These are phyloP conservation scores for Machimus rusticus DNA, from an alignment of 2,888 invertebrate genomes.

Conservation along the genomic window DNA sequence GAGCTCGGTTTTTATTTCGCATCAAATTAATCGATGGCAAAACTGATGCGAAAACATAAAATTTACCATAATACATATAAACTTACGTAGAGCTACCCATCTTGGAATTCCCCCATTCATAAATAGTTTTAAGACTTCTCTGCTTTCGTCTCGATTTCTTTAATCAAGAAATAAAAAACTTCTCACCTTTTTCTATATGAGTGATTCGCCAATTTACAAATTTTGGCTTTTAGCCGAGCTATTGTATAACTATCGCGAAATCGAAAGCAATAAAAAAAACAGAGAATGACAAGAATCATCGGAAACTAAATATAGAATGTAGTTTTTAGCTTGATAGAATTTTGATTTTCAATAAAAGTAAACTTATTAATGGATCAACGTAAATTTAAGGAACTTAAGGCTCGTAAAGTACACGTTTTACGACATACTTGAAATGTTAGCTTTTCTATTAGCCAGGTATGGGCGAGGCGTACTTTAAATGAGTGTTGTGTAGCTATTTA, in stretches of 20 bases:
- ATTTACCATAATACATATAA: neutral
- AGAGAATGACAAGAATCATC: neutral
- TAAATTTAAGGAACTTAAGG: neutral
- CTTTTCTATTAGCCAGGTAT: neutral
- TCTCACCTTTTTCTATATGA: neutral
- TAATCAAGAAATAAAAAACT: neutral
- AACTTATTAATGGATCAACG: neutral
- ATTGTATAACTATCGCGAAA: neutral
- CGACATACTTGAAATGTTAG: neutral
- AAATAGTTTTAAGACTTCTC: neutral
- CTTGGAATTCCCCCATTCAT: neutral
- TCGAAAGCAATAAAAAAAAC: neutral
- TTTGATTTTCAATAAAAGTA: neutral
- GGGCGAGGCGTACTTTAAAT: neutral
- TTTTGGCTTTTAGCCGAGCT: neutral
- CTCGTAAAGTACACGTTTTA: neutral
- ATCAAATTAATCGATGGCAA: neutral
- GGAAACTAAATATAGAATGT: neutral
- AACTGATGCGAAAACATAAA: neutral
- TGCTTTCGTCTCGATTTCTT: neutral
- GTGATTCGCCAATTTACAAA: neutral
- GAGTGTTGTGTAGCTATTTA: neutral
- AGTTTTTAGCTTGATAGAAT: neutral
- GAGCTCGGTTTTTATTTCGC: neutral
- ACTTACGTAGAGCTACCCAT: neutral